Evolutionary conservation across 2,113 vertebrate genomes (phyloP).

Genomic region (Rhinopomastus cyanomelas): DNA sequence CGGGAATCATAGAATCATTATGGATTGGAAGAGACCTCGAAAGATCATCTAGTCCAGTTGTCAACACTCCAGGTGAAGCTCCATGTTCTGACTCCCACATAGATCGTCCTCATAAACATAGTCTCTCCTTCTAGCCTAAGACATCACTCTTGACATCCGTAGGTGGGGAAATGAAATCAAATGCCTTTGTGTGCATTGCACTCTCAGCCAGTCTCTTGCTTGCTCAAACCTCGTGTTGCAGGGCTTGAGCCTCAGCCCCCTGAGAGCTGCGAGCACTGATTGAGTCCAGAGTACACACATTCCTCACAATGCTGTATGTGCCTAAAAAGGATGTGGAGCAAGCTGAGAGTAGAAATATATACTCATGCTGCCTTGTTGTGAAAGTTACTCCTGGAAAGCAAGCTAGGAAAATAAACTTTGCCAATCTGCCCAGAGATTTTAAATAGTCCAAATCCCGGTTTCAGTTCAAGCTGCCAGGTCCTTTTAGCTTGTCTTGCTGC

Average conservation of each 20-base stretch:
- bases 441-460: not conserved
- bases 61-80: not conserved
- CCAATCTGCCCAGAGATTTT: not conserved
- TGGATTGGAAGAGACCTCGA: too few species aligned
- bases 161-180: not conserved
- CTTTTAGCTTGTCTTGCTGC: not conserved
- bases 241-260: not conserved
- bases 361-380: not conserved
- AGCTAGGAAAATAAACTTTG: constrained; percentile 44
- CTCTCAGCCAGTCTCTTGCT: not conserved
- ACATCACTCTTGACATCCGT: not conserved
- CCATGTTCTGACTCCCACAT: not conserved
- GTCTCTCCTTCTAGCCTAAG: not conserved
- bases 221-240: not conserved
- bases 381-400: constrained; percentile 20
- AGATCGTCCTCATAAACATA: not conserved
- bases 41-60: too few species aligned
- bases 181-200: not conserved
- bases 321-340: constrained; percentile 65
- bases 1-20: too few species aligned
- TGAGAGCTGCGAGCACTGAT: not conserved
- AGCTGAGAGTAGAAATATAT: constrained; percentile 20
- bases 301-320: constrained; percentile 1
- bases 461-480: not conserved
- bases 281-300: constrained; percentile 22